Evolutionary conservation across 2,797 vertebrate genomes (phyloP), one percentile per base, ranked within the genome.

Genomic region (Pyrocephalus nanus): DNA sequence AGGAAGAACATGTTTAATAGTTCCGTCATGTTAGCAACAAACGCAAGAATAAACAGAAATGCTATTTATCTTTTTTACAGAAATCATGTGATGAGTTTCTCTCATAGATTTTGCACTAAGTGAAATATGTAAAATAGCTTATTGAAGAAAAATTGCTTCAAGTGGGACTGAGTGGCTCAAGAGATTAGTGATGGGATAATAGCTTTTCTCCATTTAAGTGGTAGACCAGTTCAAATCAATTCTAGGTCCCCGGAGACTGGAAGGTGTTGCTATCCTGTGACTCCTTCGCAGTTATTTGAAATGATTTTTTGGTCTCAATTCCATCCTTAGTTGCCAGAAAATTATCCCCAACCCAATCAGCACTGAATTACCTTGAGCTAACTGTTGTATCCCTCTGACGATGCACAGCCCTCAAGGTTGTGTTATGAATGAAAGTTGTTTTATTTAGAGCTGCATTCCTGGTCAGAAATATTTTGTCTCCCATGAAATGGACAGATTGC

Each of bases 121-220:
- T 92, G 92, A 91, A 92, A 90, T 92, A 95, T 92, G 92, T 90
- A 94, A 95, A 95, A 83, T 77, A 95, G 75, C 69, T 95, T 93
- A 70, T 93, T 95, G 96, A 92, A 92, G 62, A 61, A 94, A 94
- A 90, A 89, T 30, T 87, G 67, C 70, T 95, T 95, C 90, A 76
- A 91, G 85, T 88, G 90, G 76, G 84, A 90, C 90, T 76, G 90
- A 79, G 64, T 90, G 86, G 88, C 92, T 95, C 93, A 88, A 90
- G 90, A 95, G 90, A 93, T 94, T 95, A 95, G 90, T 70, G 92
- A 78, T 81, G 92, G 92, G 75, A 95, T 92, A 96, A 96, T 95
- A 96, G 93, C 86, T 95, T 96, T 96, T 95, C 92, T 96, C 75
- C 55, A 78, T 94, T 94, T 83, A 96, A 94, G 88, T 93, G 90